A percentile compares a stretch with the other conserved stretches of the same genome.
phyloP scores from a whole-genome alignment of 2,113 vertebrate genomes.

The Xenus cinereus region DNA sequence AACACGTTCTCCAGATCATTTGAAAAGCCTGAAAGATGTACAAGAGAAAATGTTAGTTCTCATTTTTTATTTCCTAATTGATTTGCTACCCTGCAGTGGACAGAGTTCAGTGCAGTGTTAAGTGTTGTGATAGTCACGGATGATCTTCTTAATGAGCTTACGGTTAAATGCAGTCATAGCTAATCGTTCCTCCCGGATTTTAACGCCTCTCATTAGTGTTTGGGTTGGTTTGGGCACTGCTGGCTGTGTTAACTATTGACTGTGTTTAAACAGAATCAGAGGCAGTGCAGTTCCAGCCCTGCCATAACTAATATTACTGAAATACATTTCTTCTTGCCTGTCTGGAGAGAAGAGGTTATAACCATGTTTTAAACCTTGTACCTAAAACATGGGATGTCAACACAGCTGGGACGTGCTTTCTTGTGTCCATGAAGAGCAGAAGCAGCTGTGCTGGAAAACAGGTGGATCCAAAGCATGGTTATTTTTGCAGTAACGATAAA shows the following conservation, averaged over 20 bases:
- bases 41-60: neutral
- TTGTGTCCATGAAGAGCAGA: constrained; percentile 18
- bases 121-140: neutral
- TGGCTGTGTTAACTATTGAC: neutral
- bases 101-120: neutral
- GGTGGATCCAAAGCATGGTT: neutral
- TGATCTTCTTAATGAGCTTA: neutral
- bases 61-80: neutral
- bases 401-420: constrained; percentile 23
- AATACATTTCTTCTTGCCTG: neutral
- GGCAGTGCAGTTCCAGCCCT: neutral
- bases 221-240: neutral
- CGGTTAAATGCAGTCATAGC: neutral
- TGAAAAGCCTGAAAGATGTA: neutral
- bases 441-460: constrained; percentile 11
- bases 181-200: neutral
- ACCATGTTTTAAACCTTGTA: neutral
- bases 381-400: neutral
- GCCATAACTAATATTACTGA: neutral
- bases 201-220: neutral
- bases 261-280: neutral
- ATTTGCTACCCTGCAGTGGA: neutral
- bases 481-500: neutral
- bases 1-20: neutral
- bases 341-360: neutral